Evolutionary conservation across 2,888 invertebrate species (phyloP).

Genomic region (Diadegma fenestrale): DNA sequence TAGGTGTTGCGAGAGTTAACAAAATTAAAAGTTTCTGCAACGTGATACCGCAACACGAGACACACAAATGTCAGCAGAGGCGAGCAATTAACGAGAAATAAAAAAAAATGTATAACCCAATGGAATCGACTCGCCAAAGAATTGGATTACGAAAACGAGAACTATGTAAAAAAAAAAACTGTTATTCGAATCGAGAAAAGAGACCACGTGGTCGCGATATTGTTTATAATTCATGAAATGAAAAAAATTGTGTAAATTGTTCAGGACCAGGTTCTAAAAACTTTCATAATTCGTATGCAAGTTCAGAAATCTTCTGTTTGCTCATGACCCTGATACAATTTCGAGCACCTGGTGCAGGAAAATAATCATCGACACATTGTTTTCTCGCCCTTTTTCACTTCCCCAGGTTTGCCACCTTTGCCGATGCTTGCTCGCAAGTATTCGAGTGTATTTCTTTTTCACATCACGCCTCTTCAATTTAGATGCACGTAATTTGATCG

Average conservation of each 20-base stretch:
- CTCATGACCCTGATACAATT: not conserved
- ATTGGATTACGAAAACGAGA: not conserved
- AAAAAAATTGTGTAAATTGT: not conserved
- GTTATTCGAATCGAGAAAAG: not conserved
- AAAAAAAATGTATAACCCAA: not conserved
- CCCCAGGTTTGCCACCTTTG: not conserved
- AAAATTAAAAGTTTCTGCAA: not conserved
- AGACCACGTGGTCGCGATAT: not conserved
- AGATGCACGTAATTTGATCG: slow-evolving; percentile 52
- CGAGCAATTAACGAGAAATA: not conserved
- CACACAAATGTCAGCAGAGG: not conserved
- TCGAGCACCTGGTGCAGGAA: not conserved
- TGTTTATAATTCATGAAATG: not conserved
- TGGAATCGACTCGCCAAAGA: not conserved
- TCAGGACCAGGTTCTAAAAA: no score
- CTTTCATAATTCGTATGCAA: no score
- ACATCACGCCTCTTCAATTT: slow-evolving; percentile 38
- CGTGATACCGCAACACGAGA: not conserved
- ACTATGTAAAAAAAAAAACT: not conserved
- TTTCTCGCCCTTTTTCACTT: not conserved
- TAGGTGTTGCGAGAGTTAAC: slow-evolving; percentile 27
- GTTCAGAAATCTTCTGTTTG: not conserved
- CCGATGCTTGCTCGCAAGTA: not conserved
- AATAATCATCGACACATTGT: not conserved
- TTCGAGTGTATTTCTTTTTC: slow-evolving; percentile 5